Evolutionary conservation across 1,140 invertebrate genomes (phyloP), one percentile per base, ranked within the genome.

Genomic region (Probaryconus sp.): DNA sequence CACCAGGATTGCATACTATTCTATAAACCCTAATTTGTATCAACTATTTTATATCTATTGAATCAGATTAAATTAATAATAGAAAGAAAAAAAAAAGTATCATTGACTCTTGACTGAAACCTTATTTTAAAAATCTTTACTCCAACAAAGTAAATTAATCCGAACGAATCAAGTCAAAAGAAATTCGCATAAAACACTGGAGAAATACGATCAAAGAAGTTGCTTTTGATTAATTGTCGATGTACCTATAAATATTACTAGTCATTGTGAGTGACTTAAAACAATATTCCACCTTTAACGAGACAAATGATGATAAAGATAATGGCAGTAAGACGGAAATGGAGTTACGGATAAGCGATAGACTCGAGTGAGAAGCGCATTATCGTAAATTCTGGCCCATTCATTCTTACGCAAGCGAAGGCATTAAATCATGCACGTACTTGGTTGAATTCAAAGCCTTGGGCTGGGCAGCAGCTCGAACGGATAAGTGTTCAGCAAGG

Each of bases 381-480:
- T 51, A 51, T 51, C 48, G 48, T 51, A 51, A 51, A 51, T 51
- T 51, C 48, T 37, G 31, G 24, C 31, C 31, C 48, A 26, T 35
- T 35, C 33, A 35, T 35, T 35, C 33, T 35, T 35, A 14, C 33
- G 10, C 16, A 11, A 37, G 33, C 18, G 7, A 38, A 17, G 18
- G 18, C 33, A 38, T 10, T 51, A 51, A 51, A 51, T 51, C 48
- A 51, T 51, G 33, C 33, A 38, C 33, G 33, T 24, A 18, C 48
- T 33, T 51, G 24, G 47, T 50, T 51, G n/a, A 10, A 64, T 38
- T 37, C 28, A 33, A 68, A 51, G 58, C 58, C 72, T 40, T 55
- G 43, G 72, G 58, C 72, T 43, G 37, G 26, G 38, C 13, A 48
- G 17, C 5, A 63, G 55, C 30, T 24, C 21, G 3, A 7, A 4